A percentile compares a stretch with the other conserved stretches of the same genome.
These are phyloP conservation scores for Heteractis magnifica DNA, from an alignment of 92 coral and sea anemone genomes.

Conservation along the genomic window DNA sequence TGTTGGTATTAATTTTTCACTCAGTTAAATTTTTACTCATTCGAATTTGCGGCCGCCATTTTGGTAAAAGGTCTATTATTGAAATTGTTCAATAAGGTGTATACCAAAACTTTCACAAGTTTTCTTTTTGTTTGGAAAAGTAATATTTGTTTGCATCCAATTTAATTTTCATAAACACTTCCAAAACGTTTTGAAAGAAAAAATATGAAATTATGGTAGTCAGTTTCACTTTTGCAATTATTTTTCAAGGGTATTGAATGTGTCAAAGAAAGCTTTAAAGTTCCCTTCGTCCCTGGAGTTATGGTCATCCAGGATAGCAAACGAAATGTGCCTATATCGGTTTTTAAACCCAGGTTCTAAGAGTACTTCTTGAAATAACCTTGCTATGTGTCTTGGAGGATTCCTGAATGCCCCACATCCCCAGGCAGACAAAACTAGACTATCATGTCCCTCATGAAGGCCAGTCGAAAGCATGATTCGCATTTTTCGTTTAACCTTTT, in stretches of 20 bases:
- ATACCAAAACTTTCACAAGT: no score
- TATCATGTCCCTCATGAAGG: constrained; percentile 64
- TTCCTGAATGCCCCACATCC: constrained; percentile 91
- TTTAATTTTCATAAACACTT: no score
- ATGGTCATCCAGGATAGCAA: constrained; percentile 79
- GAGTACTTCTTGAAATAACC: constrained; percentile 64
- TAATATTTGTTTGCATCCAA: no score
- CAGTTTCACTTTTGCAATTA: neutral
- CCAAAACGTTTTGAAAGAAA: neutral
- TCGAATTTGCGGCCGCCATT: no score
- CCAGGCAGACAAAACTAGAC: constrained; percentile 81
- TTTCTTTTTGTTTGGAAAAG: no score
- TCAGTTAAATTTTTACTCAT: no score
- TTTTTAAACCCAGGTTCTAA: constrained; percentile 51
- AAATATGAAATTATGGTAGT: neutral
- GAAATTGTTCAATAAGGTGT: no score
- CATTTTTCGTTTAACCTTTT: constrained; percentile 64
- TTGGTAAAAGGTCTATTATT: no score
- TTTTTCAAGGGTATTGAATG: constrained; percentile 18
- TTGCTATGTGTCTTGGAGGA: constrained; percentile 77
- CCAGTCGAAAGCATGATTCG: constrained; percentile 70
- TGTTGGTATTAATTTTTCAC: no score
- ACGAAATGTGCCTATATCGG: constrained; percentile 65
- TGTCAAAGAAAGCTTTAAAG: constrained; percentile 60
- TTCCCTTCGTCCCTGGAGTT: constrained; percentile 78